Base-by-base conservation (phyloP, 2,888 invertebrate genomes). In the Cephus spinipes region DNA sequence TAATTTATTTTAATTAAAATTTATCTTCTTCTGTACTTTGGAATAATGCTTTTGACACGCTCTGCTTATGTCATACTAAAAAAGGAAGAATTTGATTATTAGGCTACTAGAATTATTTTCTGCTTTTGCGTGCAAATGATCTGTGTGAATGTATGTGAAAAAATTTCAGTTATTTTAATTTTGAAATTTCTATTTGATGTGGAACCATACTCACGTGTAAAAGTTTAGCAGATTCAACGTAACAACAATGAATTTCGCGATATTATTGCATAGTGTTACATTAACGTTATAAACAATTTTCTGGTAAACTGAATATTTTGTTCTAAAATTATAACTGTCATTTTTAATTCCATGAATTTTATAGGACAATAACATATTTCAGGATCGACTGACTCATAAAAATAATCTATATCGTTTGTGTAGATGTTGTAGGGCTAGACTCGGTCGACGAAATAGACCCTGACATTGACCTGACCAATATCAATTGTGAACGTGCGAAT, bases 401-500 rank as follows among this genome's bases (percentile, higher is more conserved):
- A 55, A 55, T 55, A 55, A 55, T 55, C 55, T 6, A 75, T 73
- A 73, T 35, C 35, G 32, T 69, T 55, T 73, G 73, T 76, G 74
- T 79, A 80, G 86, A 86, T 86, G 84, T 84, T 83, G 82, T 86
- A 82, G 85, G 83, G 78, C 79, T 85, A 82, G 83, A 85, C 80
- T 79, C 80, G 78, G 77, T 81, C 80, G 83, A 83, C 74, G 84
- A 86, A 80, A 73, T 84, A 79, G 79, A 80, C 35, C 81, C 84
- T 40, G 78, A 77, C 40, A 78, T 81, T 77, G 83, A 81, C 77
- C 80, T 80, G 78, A 82, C 80, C 80, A 81, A 83, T 82, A 80
- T 81, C 77, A 78, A 81, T 82, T 82, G 79, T 78, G 81, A 80
- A 80, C 80, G 81, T 80, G 79, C 77, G 40, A 81, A 55, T 79